Evolutionary conservation across 2,113 vertebrate species (phyloP).

Genomic region (Neodontobutis hainanensis): DNA sequence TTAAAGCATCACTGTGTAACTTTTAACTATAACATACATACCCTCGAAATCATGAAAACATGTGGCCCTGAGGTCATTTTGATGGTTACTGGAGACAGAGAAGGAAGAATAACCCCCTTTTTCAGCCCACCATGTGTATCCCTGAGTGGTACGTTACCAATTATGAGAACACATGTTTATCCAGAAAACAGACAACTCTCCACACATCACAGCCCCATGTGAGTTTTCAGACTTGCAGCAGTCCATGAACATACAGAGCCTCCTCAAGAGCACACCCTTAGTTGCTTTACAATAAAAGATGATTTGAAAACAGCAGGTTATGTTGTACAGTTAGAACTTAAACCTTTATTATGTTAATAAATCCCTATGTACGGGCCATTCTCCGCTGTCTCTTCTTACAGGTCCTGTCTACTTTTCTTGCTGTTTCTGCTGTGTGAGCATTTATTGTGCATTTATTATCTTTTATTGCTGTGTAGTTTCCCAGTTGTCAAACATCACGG

Average conservation of each 20-base stretch:
- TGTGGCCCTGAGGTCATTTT: neutral
- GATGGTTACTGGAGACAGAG: too few species aligned
- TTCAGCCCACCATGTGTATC: too few species aligned
- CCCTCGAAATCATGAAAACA: neutral
- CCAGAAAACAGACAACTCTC: too few species aligned
- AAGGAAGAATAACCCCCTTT: too few species aligned
- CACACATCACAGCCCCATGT: too few species aligned
- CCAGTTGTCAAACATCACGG: constrained; percentile 30
- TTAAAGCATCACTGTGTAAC: neutral
- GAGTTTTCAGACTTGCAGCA: too few species aligned
- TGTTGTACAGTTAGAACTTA: constrained; percentile 4
- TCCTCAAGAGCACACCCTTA: too few species aligned
- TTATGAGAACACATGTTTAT: too few species aligned
- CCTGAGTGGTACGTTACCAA: too few species aligned
- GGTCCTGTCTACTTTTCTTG: constrained; percentile 2
- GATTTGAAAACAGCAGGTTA: constrained; percentile 3
- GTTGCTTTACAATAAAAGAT: neutral
- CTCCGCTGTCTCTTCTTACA: constrained; percentile 5
- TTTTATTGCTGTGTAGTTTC: constrained; percentile 28
- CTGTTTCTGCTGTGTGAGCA: neutral
- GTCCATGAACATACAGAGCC: too few species aligned
- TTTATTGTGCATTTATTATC: constrained; percentile 7
- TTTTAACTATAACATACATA: neutral
- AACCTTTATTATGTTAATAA: constrained; percentile 9
- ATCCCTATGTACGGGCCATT: neutral